phyloP scores from a whole-genome alignment of 2,888 invertebrate genomes.

The Ectemnius continuus region DNA sequence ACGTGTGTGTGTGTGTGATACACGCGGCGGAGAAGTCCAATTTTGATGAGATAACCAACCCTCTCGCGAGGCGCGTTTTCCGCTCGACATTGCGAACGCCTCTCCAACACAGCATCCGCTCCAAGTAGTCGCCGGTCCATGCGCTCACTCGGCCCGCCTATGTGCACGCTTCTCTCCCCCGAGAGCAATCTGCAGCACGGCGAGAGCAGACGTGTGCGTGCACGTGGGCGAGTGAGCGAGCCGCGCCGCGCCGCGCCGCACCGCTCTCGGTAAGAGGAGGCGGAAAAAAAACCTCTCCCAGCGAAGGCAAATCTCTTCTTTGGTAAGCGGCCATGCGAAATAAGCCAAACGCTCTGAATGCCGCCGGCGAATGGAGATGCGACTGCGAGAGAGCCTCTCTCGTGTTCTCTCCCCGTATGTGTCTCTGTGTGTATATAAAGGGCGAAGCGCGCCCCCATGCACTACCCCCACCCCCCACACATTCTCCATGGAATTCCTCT shows the following conservation, averaged over 20 bases:
- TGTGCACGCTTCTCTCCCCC: slow-evolving; percentile 59
- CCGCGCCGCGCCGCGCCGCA: too few species aligned
- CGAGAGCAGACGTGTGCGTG: slow-evolving; percentile 11
- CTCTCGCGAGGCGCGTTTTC: slow-evolving; percentile 71
- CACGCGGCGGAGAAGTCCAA: slow-evolving; percentile 65
- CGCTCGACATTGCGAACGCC: too few species aligned
- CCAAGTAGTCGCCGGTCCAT: not conserved
- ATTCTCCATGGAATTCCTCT: not conserved
- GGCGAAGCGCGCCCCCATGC: slow-evolving; percentile 26
- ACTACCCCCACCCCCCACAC: not conserved
- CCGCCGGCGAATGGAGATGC: slow-evolving; percentile 71
- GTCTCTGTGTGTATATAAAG: slow-evolving; percentile 25
- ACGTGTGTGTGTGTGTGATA: too few species aligned
- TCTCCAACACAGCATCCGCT: not conserved
- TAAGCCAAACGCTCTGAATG: slow-evolving; percentile 77
- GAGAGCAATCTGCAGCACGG: slow-evolving; percentile 16
- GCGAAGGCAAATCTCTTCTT: slow-evolving; percentile 77
- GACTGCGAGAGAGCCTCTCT: slow-evolving; percentile 47
- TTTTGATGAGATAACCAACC: slow-evolving; percentile 76
- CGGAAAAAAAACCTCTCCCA: slow-evolving; percentile 67
- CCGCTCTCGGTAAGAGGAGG: slow-evolving; percentile 29
- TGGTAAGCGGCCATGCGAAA: slow-evolving; percentile 75
- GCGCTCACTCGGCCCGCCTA: slow-evolving; percentile 5
- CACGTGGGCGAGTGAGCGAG: slow-evolving; percentile 18
- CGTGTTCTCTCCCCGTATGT: slow-evolving; percentile 24